Conservation (phyloP, 2,797 vertebrate genomes). For the Enteromius paludinosus region DNA sequence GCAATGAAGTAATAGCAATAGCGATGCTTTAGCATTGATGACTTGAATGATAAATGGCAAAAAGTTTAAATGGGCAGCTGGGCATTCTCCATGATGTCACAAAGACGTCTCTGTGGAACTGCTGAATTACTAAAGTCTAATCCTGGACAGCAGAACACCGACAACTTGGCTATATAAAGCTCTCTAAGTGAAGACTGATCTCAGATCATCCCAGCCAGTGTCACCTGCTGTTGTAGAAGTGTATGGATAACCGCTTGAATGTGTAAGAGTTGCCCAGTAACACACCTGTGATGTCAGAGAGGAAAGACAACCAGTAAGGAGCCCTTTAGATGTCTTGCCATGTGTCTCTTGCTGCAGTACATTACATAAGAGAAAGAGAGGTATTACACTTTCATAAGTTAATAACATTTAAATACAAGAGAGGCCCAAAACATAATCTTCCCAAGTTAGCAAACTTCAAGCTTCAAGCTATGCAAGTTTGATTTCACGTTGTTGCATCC, state of each 20-base stretch:
- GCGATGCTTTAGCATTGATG: background rate
- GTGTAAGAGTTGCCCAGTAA: constrained; percentile 32
- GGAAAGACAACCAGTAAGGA: constrained; percentile 5
- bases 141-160: constrained; percentile 26
- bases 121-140: background rate
- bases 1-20: background rate
- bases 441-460: background rate
- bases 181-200: background rate
- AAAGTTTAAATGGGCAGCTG: constrained; percentile 33
- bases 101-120: constrained; percentile 28
- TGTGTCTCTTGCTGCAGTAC: background rate
- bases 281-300: constrained; percentile 15
- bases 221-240: constrained; percentile 2
- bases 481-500: background rate
- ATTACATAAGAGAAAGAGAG: constrained; percentile 7
- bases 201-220: constrained; percentile 9
- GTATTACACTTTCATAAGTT: background rate
- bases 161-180: constrained; percentile 19
- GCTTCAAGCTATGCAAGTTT: background rate
- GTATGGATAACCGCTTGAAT: background rate
- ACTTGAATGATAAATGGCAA: background rate
- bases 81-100: constrained; percentile 38
- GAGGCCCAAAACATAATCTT: background rate
- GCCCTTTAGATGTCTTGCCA: constrained; percentile 21
- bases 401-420: background rate